A percentile compares a stretch with the other conserved stretches of the same genome.
phyloP scores from a whole-genome alignment of 2,797 vertebrate species.

The Harpagifer antarcticus region DNA sequence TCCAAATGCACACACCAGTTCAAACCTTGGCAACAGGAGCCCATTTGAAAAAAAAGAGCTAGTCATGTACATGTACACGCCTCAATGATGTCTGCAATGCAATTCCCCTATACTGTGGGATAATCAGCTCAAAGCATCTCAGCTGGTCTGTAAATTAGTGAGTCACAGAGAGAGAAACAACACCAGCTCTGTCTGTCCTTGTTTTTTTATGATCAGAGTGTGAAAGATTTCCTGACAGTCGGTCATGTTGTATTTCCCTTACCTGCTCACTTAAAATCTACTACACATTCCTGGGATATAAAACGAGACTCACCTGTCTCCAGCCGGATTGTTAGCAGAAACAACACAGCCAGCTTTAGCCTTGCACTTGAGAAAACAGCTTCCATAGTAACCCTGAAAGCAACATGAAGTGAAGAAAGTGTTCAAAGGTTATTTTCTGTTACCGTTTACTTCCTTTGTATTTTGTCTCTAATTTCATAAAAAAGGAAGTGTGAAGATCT shows the following conservation, averaged over 20 bases:
- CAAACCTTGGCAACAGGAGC: slow-evolving; percentile 23
- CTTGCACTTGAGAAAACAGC: slow-evolving; percentile 23
- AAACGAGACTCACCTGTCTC: slow-evolving; percentile 77
- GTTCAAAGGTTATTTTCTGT: neutral
- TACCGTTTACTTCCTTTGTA: neutral
- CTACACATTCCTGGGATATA: neutral
- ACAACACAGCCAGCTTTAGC: slow-evolving; percentile 56
- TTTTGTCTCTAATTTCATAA: slow-evolving; percentile 13
- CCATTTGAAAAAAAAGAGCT: neutral
- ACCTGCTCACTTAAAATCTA: neutral
- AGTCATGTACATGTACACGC: slow-evolving; percentile 12
- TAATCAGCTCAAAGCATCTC: slow-evolving; percentile 26
- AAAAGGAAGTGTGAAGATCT: neutral
- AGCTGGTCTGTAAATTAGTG: neutral
- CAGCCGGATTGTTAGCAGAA: slow-evolving; percentile 57
- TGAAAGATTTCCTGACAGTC: neutral
- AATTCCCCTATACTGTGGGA: slow-evolving; percentile 24
- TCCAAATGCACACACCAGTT: slow-evolving; percentile 25
- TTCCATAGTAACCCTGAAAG: slow-evolving; percentile 66
- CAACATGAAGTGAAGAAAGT: slow-evolving; percentile 3
- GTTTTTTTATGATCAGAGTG: neutral
- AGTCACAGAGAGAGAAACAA: slow-evolving; percentile 26
- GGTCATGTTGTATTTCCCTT: neutral
- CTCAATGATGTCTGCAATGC: slow-evolving; percentile 45
- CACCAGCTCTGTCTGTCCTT: slow-evolving; percentile 5